Base-by-base conservation (phyloP, 2,888 invertebrate genomes). In the Drosophila limbata region DNA sequence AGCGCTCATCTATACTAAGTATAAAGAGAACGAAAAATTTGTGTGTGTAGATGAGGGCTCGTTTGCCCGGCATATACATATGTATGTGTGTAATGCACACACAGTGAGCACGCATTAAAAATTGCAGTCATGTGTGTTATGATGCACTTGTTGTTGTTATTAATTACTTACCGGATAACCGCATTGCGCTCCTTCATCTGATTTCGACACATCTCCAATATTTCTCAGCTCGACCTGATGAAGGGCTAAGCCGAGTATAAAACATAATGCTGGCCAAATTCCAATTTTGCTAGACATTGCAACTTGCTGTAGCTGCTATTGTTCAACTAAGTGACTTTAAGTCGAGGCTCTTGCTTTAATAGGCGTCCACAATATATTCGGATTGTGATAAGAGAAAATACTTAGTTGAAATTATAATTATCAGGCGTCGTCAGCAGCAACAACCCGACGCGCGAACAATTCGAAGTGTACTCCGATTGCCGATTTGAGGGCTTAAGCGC, bases 91-190 rank as follows among this genome's bases (percentile, higher is more conserved):
- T 39, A 28, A 15, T 8, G 21, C 11, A 13, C 25, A 25, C 25
- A 13, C 8, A 15, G 11, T 28, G 8, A 6, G 25, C 25, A 6
- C 4, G 31, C 33, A 33, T 35, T 21, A 1, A 35, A 13, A 35
- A 6, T 13, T 45, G 15, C 35, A 35, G 15, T 4, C 6, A 10
- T 11, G 5, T 35, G 11, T 48, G 33, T 1, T 10, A 19, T 13
- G 31, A 19, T 13, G 31, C 53, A 19, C 8, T 42, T 10, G 4
- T 44, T 44, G 9, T 31, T 25, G 15, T 35, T 53, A 37, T 53
- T 15, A 50, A 25, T 33, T 1, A 78, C 87, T 82, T 69, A 90
- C 90, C 84, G 79, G 64, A 80, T 91, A 90, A 15, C 90, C 90
- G 51, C 90, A 90, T 19, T 85, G 77, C n/a, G 77, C 53, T 28